Conservation (phyloP, 2,113 vertebrate genomes). For the Hyperopisus bebe region DNA sequence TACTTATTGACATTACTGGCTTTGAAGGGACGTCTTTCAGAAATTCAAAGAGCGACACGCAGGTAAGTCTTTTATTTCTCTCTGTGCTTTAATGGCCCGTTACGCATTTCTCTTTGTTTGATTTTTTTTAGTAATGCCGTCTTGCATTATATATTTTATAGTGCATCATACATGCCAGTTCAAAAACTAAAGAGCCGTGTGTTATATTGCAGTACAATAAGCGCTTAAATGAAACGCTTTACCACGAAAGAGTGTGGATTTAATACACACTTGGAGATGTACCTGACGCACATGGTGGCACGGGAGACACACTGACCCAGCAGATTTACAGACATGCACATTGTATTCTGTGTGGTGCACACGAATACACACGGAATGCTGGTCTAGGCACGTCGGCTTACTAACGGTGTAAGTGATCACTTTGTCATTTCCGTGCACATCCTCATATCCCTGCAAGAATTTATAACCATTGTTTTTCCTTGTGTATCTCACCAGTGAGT, state of each 20-base stretch:
- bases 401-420: background rate
- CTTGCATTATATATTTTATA: background rate
- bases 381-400: background rate
- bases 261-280: background rate
- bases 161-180: background rate
- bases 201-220: background rate
- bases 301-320: background rate
- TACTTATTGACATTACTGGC: background rate
- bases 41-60: slow-evolving; percentile 16
- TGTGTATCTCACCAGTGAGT: background rate
- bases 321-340: background rate
- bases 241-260: background rate
- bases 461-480: background rate
- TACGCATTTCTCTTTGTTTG: background rate
- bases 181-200: background rate
- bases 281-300: slow-evolving; percentile 9
- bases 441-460: background rate
- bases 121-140: background rate
- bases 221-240: background rate
- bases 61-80: slow-evolving; percentile 19
- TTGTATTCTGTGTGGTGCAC: background rate
- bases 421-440: background rate
- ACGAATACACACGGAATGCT: background rate
- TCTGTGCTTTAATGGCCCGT: background rate
- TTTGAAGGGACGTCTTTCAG: background rate